Percentiles rank a stretch among this genome's conserved stretches.
phyloP scores from a whole-genome alignment of 2,797 vertebrate species.

The Borostomias antarcticus region DNA sequence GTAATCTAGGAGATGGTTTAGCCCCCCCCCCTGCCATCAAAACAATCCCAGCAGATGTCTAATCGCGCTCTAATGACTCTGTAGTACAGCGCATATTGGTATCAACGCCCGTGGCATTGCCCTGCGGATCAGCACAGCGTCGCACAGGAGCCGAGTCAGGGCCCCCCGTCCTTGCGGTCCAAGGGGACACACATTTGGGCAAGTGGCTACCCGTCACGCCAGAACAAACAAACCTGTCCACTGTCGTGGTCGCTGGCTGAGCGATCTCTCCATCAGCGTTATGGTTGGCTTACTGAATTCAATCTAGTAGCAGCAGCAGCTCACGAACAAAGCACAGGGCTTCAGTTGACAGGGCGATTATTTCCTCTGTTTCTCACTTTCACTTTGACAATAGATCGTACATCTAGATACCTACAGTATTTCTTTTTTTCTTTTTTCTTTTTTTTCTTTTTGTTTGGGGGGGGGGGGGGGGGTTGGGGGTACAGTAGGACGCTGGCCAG shows the following conservation, averaged over 20 bases:
- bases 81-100: too few species aligned
- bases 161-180: too few species aligned
- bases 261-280: slow-evolving; percentile 65
- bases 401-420: slow-evolving; percentile 59
- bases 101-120: too few species aligned
- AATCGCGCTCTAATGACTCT: neutral
- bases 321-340: slow-evolving; percentile 52
- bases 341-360: slow-evolving; percentile 67
- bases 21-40: slow-evolving; percentile 41
- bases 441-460: too few species aligned
- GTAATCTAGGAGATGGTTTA: slow-evolving; percentile 61
- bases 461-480: neutral
- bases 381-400: slow-evolving; percentile 70
- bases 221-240: slow-evolving; percentile 44
- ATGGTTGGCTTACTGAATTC: slow-evolving; percentile 60
- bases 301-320: slow-evolving; percentile 50
- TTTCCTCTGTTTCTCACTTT: slow-evolving; percentile 69
- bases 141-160: too few species aligned
- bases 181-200: too few species aligned
- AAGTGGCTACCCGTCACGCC: slow-evolving; percentile 8
- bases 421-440: too few species aligned
- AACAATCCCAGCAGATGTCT: slow-evolving; percentile 45
- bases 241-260: slow-evolving; percentile 43
- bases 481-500: slow-evolving; percentile 31
- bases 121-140: too few species aligned